These are phyloP conservation scores for Pinna nobilis DNA, from an alignment of 1,140 invertebrate species.

Conservation along the genomic window DNA sequence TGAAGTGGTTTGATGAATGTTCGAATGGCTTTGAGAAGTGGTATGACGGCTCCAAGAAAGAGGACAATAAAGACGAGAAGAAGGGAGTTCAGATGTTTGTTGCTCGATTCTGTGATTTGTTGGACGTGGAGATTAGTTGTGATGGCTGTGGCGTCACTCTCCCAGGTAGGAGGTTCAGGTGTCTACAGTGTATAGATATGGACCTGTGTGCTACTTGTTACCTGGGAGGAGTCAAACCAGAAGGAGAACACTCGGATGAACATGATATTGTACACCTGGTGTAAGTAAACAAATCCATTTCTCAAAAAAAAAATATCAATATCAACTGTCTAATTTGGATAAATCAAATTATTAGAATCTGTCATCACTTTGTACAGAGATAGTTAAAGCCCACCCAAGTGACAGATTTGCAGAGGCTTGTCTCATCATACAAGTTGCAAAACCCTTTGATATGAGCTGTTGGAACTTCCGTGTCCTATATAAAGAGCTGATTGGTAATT, in stretches of 20 bases:
- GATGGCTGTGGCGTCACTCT: constrained; percentile 71
- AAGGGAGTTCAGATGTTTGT: constrained; percentile 72
- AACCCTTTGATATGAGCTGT: too few species aligned
- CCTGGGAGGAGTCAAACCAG: constrained; percentile 69
- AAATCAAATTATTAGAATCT: too few species aligned
- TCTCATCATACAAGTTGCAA: too few species aligned
- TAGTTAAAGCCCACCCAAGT: too few species aligned
- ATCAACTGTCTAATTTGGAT: too few species aligned
- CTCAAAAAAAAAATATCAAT: too few species aligned
- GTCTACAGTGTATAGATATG: constrained; percentile 72
- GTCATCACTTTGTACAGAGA: too few species aligned
- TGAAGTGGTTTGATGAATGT: constrained; percentile 70
- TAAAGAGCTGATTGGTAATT: too few species aligned
- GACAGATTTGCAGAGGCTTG: too few species aligned
- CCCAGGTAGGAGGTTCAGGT: constrained; percentile 69
- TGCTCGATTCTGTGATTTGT: constrained; percentile 69
- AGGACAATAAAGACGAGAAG: constrained; percentile 56
- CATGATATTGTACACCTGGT: constrained; percentile 73
- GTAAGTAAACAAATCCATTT: constrained; percentile 68
- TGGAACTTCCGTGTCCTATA: too few species aligned
- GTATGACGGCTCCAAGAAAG: constrained; percentile 60
- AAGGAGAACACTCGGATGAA: constrained; percentile 69
- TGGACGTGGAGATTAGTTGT: constrained; percentile 73
- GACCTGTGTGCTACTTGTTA: constrained; percentile 73
- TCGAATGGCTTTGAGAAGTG: constrained; percentile 57